Conservation (phyloP, 2,113 vertebrate genomes). For the Pseudopodoces humilis region DNA sequence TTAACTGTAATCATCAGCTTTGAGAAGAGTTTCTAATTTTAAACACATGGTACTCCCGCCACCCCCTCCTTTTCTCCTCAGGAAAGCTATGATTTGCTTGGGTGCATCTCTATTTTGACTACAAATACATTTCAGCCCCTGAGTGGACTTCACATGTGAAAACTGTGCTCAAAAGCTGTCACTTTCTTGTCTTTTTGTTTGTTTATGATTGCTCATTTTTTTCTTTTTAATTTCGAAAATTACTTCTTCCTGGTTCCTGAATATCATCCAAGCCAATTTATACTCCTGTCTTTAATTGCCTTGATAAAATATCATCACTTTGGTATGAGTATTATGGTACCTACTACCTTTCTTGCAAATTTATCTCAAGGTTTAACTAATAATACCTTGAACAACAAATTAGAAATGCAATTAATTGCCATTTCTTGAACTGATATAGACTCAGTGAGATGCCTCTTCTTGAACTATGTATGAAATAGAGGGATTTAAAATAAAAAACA, state of each 20-base stretch:
- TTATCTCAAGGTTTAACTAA: background rate
- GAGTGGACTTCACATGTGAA: background rate
- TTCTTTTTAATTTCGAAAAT: background rate
- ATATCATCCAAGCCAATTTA: background rate
- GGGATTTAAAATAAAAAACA: background rate
- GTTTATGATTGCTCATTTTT: background rate
- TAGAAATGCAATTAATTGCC: background rate
- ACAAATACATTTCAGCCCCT: background rate
- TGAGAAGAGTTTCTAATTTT: slow-evolving; percentile 68
- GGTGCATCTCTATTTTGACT: slow-evolving; percentile 21
- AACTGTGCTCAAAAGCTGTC: background rate
- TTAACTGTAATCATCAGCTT: slow-evolving; percentile 67
- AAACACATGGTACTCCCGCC: slow-evolving; percentile 18
- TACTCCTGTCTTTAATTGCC: background rate
- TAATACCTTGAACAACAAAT: background rate
- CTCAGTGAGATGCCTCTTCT: background rate
- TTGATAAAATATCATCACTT: background rate
- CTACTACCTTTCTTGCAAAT: background rate
- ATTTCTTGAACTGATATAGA: background rate
- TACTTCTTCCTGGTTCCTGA: background rate
- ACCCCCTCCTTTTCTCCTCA: background rate
- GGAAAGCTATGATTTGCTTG: slow-evolving; percentile 56
- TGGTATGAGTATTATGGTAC: background rate
- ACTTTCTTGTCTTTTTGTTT: background rate
- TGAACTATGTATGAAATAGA: background rate